Evolutionary conservation across 2,113 vertebrate genomes (phyloP).

Genomic region (Mellivora capensis): DNA sequence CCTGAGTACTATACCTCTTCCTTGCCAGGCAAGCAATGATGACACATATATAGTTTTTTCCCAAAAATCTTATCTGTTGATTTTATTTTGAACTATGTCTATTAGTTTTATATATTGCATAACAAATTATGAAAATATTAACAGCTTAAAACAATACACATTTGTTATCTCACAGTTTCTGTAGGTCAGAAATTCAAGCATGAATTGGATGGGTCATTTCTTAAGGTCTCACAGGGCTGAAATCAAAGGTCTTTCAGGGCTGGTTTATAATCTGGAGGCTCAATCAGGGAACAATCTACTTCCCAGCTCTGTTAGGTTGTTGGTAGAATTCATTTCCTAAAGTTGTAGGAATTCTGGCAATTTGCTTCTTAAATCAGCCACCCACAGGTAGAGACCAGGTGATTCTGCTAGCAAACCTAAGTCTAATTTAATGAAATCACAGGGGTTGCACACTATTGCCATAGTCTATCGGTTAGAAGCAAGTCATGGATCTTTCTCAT

Average conservation of each 20-base stretch:
- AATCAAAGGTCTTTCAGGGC: neutral
- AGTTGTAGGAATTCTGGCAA: neutral
- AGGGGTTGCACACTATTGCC: neutral
- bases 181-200: neutral
- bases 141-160: neutral
- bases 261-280: neutral
- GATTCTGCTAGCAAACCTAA: neutral
- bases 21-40: neutral
- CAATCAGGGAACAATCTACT: neutral
- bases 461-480: neutral
- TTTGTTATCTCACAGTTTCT: neutral
- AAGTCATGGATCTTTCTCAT: neutral
- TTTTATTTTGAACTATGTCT: neutral
- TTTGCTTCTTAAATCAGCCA: neutral
- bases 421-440: neutral
- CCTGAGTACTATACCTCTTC: neutral
- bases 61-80: neutral
- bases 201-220: neutral
- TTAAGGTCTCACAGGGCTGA: neutral
- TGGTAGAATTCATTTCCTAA: neutral
- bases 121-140: neutral
- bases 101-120: neutral
- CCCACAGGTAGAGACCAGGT: neutral
- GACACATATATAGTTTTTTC: neutral
- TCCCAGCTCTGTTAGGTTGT: neutral